Conservation (phyloP, 2,888 invertebrate species). For the Zygogramma bicolorata region DNA sequence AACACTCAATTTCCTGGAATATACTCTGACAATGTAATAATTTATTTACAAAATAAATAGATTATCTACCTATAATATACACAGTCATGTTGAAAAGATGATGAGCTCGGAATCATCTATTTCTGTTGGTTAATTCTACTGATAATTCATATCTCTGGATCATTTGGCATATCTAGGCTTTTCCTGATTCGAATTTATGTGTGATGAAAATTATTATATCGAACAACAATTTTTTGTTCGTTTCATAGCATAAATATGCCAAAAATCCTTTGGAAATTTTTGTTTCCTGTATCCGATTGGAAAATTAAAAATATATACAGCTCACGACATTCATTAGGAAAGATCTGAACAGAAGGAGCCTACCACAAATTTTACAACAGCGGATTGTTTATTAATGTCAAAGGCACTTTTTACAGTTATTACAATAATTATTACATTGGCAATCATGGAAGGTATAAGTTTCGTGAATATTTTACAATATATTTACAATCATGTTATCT, state of each 20-base stretch:
- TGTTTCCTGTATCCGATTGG: neutral
- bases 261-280: too few relatives aligned
- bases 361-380: conserved; percentile 33
- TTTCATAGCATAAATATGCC: too few relatives aligned
- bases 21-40: neutral
- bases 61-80: neutral
- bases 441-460: conserved; percentile 67
- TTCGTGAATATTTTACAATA: conserved; percentile 52
- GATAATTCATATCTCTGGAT: neutral
- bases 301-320: conserved; percentile 30
- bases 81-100: neutral
- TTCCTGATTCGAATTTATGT: too few relatives aligned
- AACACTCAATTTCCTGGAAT: neutral
- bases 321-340: conserved; percentile 46
- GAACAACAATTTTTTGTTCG: too few relatives aligned
- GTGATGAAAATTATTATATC: too few relatives aligned
- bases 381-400: conserved; percentile 52
- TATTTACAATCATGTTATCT: conserved; percentile 22
- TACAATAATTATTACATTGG: conserved; percentile 61
- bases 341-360: conserved; percentile 25
- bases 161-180: neutral
- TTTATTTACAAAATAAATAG: neutral
- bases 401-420: conserved; percentile 67
- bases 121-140: neutral
- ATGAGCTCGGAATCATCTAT: neutral